Conservation (phyloP, 1,140 invertebrate species). For the Zaprionus vittiger region DNA sequence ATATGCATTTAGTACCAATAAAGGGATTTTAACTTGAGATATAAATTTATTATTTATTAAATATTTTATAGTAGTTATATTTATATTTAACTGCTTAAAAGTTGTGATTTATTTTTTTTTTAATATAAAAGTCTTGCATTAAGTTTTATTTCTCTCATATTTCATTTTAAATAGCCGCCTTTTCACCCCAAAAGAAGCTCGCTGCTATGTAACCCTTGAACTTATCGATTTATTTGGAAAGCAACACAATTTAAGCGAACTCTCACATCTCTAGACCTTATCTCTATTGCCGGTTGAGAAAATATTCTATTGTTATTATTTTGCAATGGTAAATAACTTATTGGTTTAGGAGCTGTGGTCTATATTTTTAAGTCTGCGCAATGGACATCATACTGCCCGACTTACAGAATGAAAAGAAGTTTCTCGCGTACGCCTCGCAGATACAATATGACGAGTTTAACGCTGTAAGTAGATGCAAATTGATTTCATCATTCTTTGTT, state of each 20-base stretch:
- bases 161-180: conserved; percentile 1
- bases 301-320: neutral
- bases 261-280: conserved; percentile 16
- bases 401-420: conserved; percentile 50
- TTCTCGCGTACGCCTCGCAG: conserved; percentile 48
- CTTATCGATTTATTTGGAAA: neutral
- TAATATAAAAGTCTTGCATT: neutral
- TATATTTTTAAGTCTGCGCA: neutral
- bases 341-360: neutral
- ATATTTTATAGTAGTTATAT: neutral
- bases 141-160: neutral
- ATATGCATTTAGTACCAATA: neutral
- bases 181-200: neutral
- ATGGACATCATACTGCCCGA: conserved; percentile 64
- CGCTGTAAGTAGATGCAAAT: conserved; percentile 44
- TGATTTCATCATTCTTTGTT: neutral
- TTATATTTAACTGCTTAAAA: neutral
- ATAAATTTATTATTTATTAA: neutral
- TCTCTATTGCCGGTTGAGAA: conserved; percentile 30
- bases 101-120: neutral
- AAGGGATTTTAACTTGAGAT: neutral
- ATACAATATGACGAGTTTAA: conserved; percentile 66
- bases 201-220: neutral
- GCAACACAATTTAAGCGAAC: neutral
- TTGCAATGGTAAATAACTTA: conserved; percentile 12